Base-by-base conservation (phyloP, 2,888 invertebrate species). In the Gerosis bhagava region DNA sequence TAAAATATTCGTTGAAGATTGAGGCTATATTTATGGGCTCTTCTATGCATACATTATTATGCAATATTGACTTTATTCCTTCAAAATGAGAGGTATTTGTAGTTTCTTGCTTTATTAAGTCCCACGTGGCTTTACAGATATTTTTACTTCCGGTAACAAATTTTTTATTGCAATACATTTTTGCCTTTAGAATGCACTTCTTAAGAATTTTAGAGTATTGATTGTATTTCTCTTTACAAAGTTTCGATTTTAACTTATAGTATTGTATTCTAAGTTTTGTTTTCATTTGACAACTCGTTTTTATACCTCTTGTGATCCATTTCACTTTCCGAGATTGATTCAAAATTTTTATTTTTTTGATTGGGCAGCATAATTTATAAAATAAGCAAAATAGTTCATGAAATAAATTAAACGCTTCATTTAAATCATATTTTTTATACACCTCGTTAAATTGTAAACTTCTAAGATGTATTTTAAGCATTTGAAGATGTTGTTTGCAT, bases 181-280 rank as follows among this genome's bases (percentile, higher is more conserved):
- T 41, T 4, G 31, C 29, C 6, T 3, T 5, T 1, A 12, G 4
- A n/a, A 41, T 22, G 8, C 40, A 41, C 16, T 22, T 28, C 29
- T 40, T 40, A n/a, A 29, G n/a, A n/a, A 40, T 13, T 31, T 22
- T 41, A n/a, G 29, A 15, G 7, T 41, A 41, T n/a, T 10, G n/a
- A 6, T 16, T 6, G 15, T 32, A 41, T 5, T 41, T 19, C 4
- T 2, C 2, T 5, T 32, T 41, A 5, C 2, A 19, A 3, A 11
- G 22, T 6, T 8, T 8, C 7, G 15, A 15, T 41, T 31, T 41
- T 1, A 12, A 7, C 24, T 32, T 41, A 15, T 41, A 41, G 17
- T 41, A 41, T 16, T 31, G 22, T n/a, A 32, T 24, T 32, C 41
- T 24, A 15, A 41, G 21, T 5, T 32, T 41, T 5, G 13, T 10